Percentiles rank a stretch among this genome's conserved stretches.
phyloP scores from a whole-genome alignment of 2,797 vertebrate genomes.

The Vireo griseus region DNA sequence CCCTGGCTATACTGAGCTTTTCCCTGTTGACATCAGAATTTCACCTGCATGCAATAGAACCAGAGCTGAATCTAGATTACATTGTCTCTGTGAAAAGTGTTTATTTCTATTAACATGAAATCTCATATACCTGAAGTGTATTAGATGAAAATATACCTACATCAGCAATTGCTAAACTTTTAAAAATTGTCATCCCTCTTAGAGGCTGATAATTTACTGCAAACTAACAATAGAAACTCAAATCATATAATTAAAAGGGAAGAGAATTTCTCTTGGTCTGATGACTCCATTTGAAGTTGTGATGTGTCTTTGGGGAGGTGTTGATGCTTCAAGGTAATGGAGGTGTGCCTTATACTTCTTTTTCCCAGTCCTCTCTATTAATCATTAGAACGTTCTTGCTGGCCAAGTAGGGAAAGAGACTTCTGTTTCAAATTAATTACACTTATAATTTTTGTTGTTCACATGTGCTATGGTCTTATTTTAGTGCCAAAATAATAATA shows the following conservation, averaged over 20 bases:
- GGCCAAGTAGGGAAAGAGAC: not conserved
- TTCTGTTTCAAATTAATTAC: not conserved
- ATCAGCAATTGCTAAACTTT: not conserved
- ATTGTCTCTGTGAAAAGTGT: not conserved
- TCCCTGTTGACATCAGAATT: not conserved
- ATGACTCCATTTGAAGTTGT: not conserved
- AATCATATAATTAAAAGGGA: not conserved
- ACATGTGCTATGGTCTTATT: slow-evolving; percentile 16
- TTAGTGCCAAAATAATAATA: slow-evolving; percentile 8
- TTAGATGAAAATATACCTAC: not conserved
- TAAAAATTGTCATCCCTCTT: not conserved
- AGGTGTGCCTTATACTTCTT: not conserved
- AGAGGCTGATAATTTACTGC: not conserved
- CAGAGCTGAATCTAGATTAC: not conserved
- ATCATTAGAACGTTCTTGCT: not conserved
- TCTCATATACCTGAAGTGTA: not conserved
- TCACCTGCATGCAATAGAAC: not conserved
- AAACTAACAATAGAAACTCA: not conserved
- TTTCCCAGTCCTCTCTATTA: not conserved
- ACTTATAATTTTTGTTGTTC: not conserved
- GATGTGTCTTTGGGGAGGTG: not conserved
- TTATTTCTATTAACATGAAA: not conserved
- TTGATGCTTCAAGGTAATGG: not conserved
- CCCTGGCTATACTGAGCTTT: not conserved
- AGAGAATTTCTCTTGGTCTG: not conserved